Percentiles rank a stretch among this genome's conserved stretches.
phyloP scores from a whole-genome alignment of 2,888 invertebrate species.

The Temnothorax unifasciatus region DNA sequence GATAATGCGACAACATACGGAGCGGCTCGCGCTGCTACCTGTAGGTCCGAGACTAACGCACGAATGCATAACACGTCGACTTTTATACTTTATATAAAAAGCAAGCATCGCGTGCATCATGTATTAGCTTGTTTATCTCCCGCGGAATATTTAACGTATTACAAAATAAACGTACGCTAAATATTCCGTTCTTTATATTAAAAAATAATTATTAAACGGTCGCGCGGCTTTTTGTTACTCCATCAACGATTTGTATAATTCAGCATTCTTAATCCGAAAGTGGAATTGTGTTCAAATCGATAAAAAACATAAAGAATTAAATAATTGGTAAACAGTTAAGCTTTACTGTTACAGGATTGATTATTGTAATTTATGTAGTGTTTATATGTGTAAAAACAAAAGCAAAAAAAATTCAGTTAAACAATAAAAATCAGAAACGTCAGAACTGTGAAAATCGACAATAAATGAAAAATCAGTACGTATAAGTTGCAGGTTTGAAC shows the following conservation, averaged over 20 bases:
- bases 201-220: neutral
- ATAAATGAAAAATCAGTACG: neutral
- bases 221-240: neutral
- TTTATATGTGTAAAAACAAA: neutral
- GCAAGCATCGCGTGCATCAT: neutral
- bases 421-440: neutral
- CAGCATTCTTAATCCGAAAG: neutral
- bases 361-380: neutral
- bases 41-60: neutral
- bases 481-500: neutral
- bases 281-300: neutral
- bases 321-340: neutral
- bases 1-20: constrained; percentile 6
- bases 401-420: neutral
- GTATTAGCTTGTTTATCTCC: neutral
- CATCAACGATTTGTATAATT: neutral
- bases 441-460: neutral
- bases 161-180: neutral
- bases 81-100: neutral
- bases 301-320: neutral
- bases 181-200: neutral
- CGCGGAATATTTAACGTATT: neutral
- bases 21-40: neutral
- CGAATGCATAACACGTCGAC: neutral
- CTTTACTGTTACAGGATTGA: neutral